Percentiles rank a stretch among this genome's conserved stretches.
Conservation (phyloP, 2,888 invertebrate species). For the Lithophane leautieri region DNA sequence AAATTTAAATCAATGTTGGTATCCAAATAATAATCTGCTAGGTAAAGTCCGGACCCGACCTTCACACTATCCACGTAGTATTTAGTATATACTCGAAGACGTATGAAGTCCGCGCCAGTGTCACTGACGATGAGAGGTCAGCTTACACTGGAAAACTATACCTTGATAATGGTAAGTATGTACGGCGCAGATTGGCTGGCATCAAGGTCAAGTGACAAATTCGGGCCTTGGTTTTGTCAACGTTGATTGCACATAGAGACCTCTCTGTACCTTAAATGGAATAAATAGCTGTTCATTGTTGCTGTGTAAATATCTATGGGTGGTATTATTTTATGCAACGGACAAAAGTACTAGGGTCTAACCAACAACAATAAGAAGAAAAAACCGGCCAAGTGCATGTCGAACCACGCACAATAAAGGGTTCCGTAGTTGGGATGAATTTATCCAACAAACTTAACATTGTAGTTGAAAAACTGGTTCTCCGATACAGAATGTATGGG, state of each 20-base stretch:
- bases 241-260: conserved; percentile 30
- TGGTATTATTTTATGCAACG: too few relatives aligned
- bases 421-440: too few relatives aligned
- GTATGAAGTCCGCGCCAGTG: background rate
- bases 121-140: background rate
- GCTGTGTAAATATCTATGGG: too few relatives aligned
- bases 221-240: conserved; percentile 16
- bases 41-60: background rate
- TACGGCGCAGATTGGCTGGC: background rate
- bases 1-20: background rate
- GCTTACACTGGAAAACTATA: background rate
- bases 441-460: too few relatives aligned
- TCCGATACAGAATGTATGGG: too few relatives aligned
- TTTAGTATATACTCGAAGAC: background rate
- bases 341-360: too few relatives aligned
- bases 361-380: too few relatives aligned
- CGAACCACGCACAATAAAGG: too few relatives aligned
- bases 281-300: background rate
- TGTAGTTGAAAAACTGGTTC: too few relatives aligned
- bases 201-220: conserved; percentile 2
- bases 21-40: background rate
- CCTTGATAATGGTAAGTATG: background rate
- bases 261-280: background rate
- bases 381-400: too few relatives aligned
- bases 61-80: background rate